Percentiles rank a stretch among this genome's conserved stretches.
Evolutionary conservation across 1,140 invertebrate genomes (phyloP).

Genomic region (Adelges cooleyi): DNA sequence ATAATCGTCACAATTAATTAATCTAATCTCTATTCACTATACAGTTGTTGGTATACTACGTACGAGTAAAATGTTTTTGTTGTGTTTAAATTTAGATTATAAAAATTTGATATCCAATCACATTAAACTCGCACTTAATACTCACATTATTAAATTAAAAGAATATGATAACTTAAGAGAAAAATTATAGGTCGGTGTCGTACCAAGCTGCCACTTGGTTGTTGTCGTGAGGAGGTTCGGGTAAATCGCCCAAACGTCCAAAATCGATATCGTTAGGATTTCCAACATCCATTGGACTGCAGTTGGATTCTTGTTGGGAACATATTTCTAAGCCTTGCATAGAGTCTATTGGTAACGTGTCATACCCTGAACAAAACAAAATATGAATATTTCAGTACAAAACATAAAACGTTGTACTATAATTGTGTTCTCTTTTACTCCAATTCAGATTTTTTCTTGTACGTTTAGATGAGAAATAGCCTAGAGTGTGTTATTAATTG

Average conservation of each 20-base stretch:
- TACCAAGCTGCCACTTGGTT: conserved; percentile 88
- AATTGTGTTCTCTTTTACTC: too few relatives aligned
- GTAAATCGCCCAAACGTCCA: conserved; percentile 67
- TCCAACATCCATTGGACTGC: conserved; percentile 70
- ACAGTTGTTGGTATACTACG: too few relatives aligned
- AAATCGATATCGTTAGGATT: conserved; percentile 54
- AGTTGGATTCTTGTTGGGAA: conserved; percentile 52
- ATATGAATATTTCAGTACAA: not conserved
- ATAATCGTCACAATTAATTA: too few relatives aligned
- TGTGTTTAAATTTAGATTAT: too few relatives aligned
- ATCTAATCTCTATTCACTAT: too few relatives aligned
- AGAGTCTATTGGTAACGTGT: conserved; percentile 91
- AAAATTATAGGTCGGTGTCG: conserved; percentile 77
- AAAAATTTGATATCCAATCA: conserved; percentile 14
- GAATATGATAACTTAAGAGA: not conserved
- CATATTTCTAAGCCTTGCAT: conserved; percentile 90
- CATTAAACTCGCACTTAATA: conserved; percentile 3
- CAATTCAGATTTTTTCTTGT: too few relatives aligned
- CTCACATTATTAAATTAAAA: not conserved
- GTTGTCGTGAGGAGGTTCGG: conserved; percentile 72
- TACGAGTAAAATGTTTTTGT: too few relatives aligned
- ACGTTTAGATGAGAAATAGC: too few relatives aligned
- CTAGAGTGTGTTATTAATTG: too few relatives aligned
- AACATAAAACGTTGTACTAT: too few relatives aligned
- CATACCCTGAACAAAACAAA: conserved; percentile 58